Conservation (phyloP, 1,140 invertebrate genomes). For the Ridgeia piscesae region DNA sequence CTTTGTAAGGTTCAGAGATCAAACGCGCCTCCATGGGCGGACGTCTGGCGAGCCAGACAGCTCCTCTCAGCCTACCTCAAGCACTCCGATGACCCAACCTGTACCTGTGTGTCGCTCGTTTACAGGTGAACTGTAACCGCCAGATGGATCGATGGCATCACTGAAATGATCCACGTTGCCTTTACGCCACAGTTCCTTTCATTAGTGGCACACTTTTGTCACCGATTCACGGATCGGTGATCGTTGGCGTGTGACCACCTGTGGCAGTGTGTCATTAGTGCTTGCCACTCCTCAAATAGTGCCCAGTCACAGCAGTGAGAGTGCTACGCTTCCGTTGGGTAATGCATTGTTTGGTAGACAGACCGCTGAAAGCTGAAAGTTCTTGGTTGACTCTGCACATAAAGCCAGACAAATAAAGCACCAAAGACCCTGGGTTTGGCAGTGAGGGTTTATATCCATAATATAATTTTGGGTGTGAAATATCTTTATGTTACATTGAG, state of each 20-base stretch:
- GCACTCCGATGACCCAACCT: not conserved
- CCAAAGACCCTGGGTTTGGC: not conserved
- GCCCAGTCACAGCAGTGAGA: not conserved
- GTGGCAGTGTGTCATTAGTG: not conserved
- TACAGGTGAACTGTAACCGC: not conserved
- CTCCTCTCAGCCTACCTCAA: not conserved
- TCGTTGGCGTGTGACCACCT: not conserved
- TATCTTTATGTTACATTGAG: no score
- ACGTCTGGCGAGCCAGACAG: not conserved
- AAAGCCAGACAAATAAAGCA: not conserved
- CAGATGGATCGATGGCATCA: not conserved
- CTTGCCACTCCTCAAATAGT: not conserved
- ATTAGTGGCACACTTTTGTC: not conserved
- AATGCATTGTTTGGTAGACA: not conserved
- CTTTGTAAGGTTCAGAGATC: not conserved
- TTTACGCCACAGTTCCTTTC: not conserved
- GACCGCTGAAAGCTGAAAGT: not conserved
- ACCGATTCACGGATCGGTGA: not conserved
- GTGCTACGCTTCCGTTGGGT: not conserved
- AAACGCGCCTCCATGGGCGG: not conserved
- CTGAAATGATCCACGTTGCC: not conserved
- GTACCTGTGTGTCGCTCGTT: not conserved
- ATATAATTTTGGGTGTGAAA: no score
- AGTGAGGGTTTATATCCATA: not conserved
- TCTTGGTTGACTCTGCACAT: not conserved